Evolutionary conservation across 2,888 invertebrate genomes (phyloP).

Genomic region (Strigamia transsilvanica): DNA sequence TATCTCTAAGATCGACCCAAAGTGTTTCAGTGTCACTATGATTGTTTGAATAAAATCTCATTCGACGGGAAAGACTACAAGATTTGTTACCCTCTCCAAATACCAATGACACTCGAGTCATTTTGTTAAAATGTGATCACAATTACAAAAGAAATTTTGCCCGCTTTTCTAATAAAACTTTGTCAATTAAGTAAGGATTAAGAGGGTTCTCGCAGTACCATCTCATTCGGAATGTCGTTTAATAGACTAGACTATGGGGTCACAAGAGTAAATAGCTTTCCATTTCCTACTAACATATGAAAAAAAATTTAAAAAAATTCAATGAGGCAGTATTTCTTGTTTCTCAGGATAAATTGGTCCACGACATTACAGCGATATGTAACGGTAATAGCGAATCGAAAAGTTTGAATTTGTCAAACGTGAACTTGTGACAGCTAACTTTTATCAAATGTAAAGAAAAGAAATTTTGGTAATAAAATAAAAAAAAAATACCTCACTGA

Average conservation of each 20-base stretch:
- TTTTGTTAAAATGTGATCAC: conserved; percentile 8
- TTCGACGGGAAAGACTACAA: neutral
- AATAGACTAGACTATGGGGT: neutral
- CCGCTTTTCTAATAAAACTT: neutral
- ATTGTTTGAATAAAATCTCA: neutral
- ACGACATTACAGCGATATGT: neutral
- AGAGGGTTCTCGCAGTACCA: neutral
- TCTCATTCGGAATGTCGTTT: conserved; percentile 2
- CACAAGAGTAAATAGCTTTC: neutral
- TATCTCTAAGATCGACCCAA: neutral
- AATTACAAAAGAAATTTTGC: neutral
- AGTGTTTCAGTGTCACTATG: neutral
- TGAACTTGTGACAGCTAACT: neutral
- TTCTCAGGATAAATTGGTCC: neutral
- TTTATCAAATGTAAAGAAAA: neutral
- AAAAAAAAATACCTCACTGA: too few relatives aligned
- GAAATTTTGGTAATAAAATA: too few relatives aligned
- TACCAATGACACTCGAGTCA: conserved; percentile 2
- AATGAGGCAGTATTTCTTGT: neutral
- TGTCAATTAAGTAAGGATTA: conserved; percentile 1
- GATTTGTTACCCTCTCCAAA: neutral
- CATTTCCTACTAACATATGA: neutral
- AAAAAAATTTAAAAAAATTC: neutral
- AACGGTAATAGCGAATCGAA: neutral
- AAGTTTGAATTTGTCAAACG: conserved; percentile 3